Evolutionary conservation across 2,888 invertebrate genomes (phyloP), one percentile per base, ranked within the genome.

Genomic region (Polietes domitor): DNA sequence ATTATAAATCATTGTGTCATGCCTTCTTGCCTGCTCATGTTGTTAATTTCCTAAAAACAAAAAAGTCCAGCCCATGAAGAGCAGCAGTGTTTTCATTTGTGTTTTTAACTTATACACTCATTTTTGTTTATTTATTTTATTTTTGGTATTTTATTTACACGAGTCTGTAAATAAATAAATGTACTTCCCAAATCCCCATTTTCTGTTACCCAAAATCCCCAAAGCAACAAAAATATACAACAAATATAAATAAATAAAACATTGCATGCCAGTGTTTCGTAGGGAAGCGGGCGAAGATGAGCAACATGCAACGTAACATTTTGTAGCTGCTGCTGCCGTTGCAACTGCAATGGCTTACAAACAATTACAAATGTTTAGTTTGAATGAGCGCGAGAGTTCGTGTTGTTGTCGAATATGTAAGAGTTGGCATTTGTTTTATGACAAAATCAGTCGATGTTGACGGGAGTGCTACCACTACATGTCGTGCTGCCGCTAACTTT

Each of bases 261-360:
- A 58, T 26, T 26, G 58, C 58, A 58, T 24, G 58, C 12, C 58
- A 24, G 58, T 15, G 26, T 17, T 10, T 55, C 24, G 26, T 3
- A 58, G 26, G n/a, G n/a, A 47, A n/a, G 47, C 1, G 15, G 47
- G n/a, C n/a, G 47, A 47, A 4, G 47, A 47, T 7, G 12, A 10
- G 53, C 19, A 26, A 58, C 58, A 58, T 58, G 58, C 58, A 58
- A 58, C 26, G 15, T 26, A 26, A 10, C 58, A 58, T 58, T 58
- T 58, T 26, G 58, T 53, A 21, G 53, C 53, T 26, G 24, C 26
- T 58, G 58, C 26, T 50, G 50, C 5, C 9, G 4, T 32, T 50
- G 50, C 50, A 4, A 32, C 32, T n/a, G n/a, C n/a, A n/a, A 19
- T 21, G 5, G 19, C 53, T 21, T 55, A 24, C 58, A 58, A 58